Base-by-base conservation (phyloP, 2,113 vertebrate genomes). In the Tetraodon nigroviridis region DNA sequence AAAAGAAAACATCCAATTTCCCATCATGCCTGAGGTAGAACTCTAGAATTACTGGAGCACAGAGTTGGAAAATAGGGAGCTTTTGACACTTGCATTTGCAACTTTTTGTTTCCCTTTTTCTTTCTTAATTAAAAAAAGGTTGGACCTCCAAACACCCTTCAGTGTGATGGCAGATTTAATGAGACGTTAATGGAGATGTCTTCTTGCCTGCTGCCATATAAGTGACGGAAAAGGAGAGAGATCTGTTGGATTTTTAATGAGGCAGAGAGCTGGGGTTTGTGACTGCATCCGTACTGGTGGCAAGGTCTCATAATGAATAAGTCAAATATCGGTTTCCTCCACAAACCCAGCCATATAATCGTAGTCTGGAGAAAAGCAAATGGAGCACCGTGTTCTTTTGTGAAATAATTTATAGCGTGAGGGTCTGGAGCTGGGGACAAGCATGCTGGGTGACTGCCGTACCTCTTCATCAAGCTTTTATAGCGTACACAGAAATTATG, bases 221-320 rank as follows among this genome's bases (percentile, higher is more conserved):
- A 48, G 68, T 74, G 2, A 1, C 63, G 44, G 19, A 69, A 27
- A 57, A 24, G 17, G 50, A 67, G 71, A 42, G 53, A 51, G 58
- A 72, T 62, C 45, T 70, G 75, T 76, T 81, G 64, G 69, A 42
- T 67, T 85, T 79, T 85, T 87, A 85, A 82, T 87, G 79, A 87
- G 78, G 50, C 58, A 20, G 54, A 51, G 69, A 64, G 67, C 57
- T 53, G 49, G 59, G 66, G 73, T 68, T 66, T 80, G 70, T 76
- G 74, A 52, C 67, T 64, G 66, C 55, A 55, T 80, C 78, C 51
- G 55, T 51, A 57, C 46, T 16, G 15, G 22, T 21, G 49, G 65
- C 54, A 45, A 27, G 37, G 51, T 51, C 73, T 79, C 62, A 73
- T 67, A 67, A 55, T 13, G n/a, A 51, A 73, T 73, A 61, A 65